A percentile compares a stretch with the other conserved stretches of the same genome.
Evolutionary conservation across 2,113 vertebrate species (phyloP).

Genomic region (Poicephalus meyeri): DNA sequence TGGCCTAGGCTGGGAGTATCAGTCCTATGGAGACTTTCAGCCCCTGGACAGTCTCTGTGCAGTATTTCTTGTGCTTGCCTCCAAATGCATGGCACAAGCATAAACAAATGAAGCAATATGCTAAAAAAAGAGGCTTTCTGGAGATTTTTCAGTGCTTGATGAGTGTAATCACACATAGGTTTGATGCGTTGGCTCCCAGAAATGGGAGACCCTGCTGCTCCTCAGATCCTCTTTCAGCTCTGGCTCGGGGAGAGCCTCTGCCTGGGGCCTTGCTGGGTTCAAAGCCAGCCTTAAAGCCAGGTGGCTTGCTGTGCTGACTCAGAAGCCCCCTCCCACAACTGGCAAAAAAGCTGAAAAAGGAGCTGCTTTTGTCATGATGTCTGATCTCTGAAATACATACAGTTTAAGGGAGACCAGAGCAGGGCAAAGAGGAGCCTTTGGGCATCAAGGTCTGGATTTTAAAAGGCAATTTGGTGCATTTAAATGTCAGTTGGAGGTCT

Average conservation of each 20-base stretch:
- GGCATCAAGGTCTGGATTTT: background rate
- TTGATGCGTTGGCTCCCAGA: background rate
- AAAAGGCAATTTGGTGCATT: background rate
- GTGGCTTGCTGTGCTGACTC: background rate
- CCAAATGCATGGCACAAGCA: background rate
- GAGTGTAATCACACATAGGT: background rate
- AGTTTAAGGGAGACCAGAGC: background rate
- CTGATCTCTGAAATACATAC: background rate
- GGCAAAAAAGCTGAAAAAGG: background rate
- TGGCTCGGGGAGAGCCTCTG: background rate
- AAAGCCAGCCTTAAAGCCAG: background rate
- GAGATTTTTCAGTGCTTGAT: background rate
- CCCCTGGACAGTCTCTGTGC: background rate
- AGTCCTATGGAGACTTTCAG: background rate
- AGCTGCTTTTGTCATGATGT: background rate
- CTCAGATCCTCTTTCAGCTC: background rate
- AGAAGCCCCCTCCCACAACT: background rate
- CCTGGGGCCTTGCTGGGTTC: fast-evolving
- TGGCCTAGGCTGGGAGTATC: background rate
- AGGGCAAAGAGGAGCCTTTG: background rate
- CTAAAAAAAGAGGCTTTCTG: background rate
- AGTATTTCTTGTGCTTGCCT: background rate
- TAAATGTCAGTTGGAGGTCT: background rate
- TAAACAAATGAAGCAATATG: background rate
- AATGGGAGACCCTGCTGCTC: background rate